These are phyloP conservation scores for Plecotus auritus DNA, from an alignment of 2,113 vertebrate genomes.

Conservation along the genomic window DNA sequence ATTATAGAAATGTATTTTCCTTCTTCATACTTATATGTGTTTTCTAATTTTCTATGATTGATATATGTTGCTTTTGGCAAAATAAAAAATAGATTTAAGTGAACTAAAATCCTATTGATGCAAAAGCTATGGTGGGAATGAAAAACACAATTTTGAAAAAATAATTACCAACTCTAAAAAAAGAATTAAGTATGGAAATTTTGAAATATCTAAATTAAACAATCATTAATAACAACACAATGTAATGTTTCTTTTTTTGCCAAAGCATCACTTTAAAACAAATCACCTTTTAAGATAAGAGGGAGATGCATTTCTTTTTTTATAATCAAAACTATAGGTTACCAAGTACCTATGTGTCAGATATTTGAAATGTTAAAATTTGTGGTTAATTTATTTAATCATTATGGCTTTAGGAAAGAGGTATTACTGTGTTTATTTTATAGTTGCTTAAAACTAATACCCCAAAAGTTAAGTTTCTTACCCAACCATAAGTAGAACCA, in stretches of 20 bases:
- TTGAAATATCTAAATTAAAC: background rate
- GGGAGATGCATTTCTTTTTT: background rate
- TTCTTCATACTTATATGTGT: background rate
- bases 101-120: background rate
- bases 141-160: slow-evolving; percentile 6
- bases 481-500: background rate
- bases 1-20: slow-evolving; percentile 9
- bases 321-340: background rate
- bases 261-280: slow-evolving; percentile 26
- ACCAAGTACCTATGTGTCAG: background rate
- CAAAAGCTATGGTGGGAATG: background rate
- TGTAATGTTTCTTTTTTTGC: background rate
- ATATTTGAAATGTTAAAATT: background rate
- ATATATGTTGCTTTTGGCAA: background rate
- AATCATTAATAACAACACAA: background rate
- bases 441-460: background rate
- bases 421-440: background rate
- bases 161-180: background rate
- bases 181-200: background rate
- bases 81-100: slow-evolving; percentile 1
- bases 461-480: background rate
- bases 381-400: slow-evolving; percentile 21
- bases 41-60: slow-evolving; percentile 8
- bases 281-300: background rate
- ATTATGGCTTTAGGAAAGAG: background rate